A percentile compares a stretch with the other conserved stretches of the same genome.
phyloP scores from a whole-genome alignment of 2,888 invertebrate species.

The Listrodromus nycthemerus region DNA sequence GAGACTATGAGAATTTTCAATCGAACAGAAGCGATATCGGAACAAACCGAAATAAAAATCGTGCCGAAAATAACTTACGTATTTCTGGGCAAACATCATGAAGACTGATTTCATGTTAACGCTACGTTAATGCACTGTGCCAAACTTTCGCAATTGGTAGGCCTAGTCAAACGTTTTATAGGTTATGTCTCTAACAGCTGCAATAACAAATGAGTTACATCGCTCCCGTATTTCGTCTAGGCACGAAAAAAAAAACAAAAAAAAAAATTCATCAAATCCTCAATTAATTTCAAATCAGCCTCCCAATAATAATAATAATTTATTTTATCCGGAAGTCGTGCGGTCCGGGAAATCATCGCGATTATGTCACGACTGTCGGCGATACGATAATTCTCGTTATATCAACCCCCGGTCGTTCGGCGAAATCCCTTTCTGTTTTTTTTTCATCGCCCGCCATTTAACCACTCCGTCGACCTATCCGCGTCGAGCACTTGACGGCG shows the following conservation, averaged over 20 bases:
- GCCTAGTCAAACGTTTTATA: constrained; percentile 1
- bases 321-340: constrained; percentile 36
- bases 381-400: constrained; percentile 47
- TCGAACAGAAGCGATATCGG: background rate
- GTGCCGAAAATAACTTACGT: constrained; percentile 4
- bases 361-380: constrained; percentile 58
- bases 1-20: background rate
- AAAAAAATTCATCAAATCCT: background rate
- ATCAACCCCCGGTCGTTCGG: constrained; percentile 20
- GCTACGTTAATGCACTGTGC: constrained; percentile 6
- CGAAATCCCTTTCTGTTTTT: constrained; percentile 26
- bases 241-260: constrained; percentile 14
- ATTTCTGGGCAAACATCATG: background rate
- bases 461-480: constrained; percentile 31
- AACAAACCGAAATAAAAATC: background rate
- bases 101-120: constrained; percentile 23
- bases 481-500: constrained; percentile 33
- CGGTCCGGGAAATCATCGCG: constrained; percentile 47
- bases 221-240: background rate
- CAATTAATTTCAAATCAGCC: background rate
- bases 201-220: constrained; percentile 47
- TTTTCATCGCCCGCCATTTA: constrained; percentile 30
- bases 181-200: constrained; percentile 45
- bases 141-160: constrained; percentile 32
- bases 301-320: constrained; percentile 30